A percentile compares a stretch with the other conserved stretches of the same genome.
These are phyloP conservation scores for Rhabdomys pumilio DNA, from an alignment of 2,797 vertebrate genomes.

Conservation along the genomic window DNA sequence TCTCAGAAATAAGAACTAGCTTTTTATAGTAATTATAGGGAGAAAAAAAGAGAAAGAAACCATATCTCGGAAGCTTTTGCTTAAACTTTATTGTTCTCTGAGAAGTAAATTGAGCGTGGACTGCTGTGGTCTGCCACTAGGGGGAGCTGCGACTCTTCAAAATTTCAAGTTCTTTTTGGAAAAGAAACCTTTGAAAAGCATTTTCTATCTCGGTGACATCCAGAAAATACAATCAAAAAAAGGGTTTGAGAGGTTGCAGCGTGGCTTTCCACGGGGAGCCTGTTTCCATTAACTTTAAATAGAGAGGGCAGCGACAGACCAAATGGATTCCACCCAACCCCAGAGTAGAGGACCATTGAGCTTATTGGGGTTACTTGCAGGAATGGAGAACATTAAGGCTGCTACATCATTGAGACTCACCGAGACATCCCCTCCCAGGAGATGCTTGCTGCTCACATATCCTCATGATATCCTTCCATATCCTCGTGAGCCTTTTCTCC, in stretches of 20 bases:
- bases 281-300: background rate
- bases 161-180: constrained; percentile 27
- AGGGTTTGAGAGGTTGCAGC: constrained; percentile 28
- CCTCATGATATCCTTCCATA: too few relatives aligned
- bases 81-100: constrained; percentile 58
- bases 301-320: background rate
- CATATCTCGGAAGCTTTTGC: background rate
- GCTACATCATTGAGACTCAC: background rate
- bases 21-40: constrained; percentile 64
- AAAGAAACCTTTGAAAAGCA: constrained; percentile 27
- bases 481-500: background rate
- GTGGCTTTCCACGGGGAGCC: background rate
- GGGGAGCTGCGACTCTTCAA: constrained; percentile 88
- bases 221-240: constrained; percentile 62
- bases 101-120: background rate
- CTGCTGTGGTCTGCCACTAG: constrained; percentile 75
- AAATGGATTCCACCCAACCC: background rate
- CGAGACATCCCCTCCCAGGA: background rate
- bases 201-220: constrained; percentile 34
- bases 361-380: background rate
- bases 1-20: background rate
- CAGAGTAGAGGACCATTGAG: background rate
- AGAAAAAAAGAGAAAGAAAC: background rate
- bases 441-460: background rate
- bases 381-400: background rate